Base-by-base conservation (phyloP, 2,797 vertebrate genomes). In the Etheostoma perlongum region DNA sequence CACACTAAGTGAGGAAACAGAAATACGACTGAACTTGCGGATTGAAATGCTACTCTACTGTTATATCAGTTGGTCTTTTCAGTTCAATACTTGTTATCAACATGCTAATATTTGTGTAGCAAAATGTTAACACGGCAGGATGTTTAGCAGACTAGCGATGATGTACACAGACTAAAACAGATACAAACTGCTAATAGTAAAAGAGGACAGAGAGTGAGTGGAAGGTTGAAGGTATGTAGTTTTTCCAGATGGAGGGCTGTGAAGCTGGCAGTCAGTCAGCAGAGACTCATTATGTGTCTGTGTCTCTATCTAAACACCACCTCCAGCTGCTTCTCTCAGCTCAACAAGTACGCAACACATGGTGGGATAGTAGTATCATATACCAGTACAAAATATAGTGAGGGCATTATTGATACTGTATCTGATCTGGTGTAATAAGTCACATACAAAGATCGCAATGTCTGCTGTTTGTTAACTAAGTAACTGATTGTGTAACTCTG, bases 221-320 rank as follows among this genome's bases (percentile, higher is more conserved):
- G 48, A 83, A 5, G 64, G 69, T 14, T 60, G 19, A 23, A 48
- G 78, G 64, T 36, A 27, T 42, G 78, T 15, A 1, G 44, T 54
- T 52, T 82, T 75, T 78, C 76, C 76, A 78, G 57, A 61, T 52
- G 79, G 25, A 52, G 52, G 30, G 10, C 64, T 51, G 60, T 71
- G 69, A 71, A 77, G 44, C 49, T 15, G 4, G n/a, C 58, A 25
- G 67, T 71, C 72, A 71, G 61, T 86, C 84, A 83, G 70, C 79
- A 59, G 77, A 57, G 74, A 57, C 59, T 85, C 81, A 85, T 84
- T 81, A 70, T 4, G 46, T 25, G 42, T 67, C 42, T 74, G 27
- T 48, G 66, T 69, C 49, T 72, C 47, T 64, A 42, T 74, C 44
- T 68, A 63, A 87, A 74, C 71, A 82, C 19, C 19, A 57, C 42